Base-by-base conservation (phyloP, 1,140 invertebrate species). In the Brevipalpus yothersi region DNA sequence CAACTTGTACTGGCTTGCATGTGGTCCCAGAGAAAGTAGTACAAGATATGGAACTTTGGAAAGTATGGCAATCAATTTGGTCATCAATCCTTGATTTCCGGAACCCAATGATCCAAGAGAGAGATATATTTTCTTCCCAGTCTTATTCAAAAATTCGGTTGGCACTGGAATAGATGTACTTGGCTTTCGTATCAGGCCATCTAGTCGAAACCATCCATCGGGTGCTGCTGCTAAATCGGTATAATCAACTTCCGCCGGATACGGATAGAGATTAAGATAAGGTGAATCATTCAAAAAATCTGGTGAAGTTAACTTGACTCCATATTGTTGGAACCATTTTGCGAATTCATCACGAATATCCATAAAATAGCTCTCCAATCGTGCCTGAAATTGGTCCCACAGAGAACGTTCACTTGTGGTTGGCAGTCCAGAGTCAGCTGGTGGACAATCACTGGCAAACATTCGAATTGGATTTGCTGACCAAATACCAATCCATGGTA, bases 41-140 rank as follows among this genome's bases (percentile, higher is more conserved):
- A 55, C 23, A 19, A n/a, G 15, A 55, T 55, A 31, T 49, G 58
- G 47, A 11, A 53, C 45, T 56, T 61, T 59, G 7, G n/a, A 5
- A 9, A 61, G 19, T 7, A 59, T 56, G 2, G 39, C n/a, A 12
- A 56, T n/a, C 13, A 61, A 31, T 21, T 56, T 40, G 7, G 31
- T 53, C 56, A 61, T 61, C 31, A 61, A 15, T 13, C 39, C 43
- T 7, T 42, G 13, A 63, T 65, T 23, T 63, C 42, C n/a, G 65
- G 57, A 68, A 64, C 66, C 58, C 42, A 60, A 12, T 9, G 49
- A 60, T 5, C 59, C 62, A 12, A 63, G 17, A 13, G 55, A 59
- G 13, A 63, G 39, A 41, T 55, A 63, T 7, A 63, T 63, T 15
- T 63, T 41, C 43, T 59, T 58, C 12, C 53, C 56, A 7, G 40